A percentile compares a stretch with the other conserved stretches of the same genome.
Conservation (phyloP, 2,888 invertebrate genomes). For the Stratiomys singularior region DNA sequence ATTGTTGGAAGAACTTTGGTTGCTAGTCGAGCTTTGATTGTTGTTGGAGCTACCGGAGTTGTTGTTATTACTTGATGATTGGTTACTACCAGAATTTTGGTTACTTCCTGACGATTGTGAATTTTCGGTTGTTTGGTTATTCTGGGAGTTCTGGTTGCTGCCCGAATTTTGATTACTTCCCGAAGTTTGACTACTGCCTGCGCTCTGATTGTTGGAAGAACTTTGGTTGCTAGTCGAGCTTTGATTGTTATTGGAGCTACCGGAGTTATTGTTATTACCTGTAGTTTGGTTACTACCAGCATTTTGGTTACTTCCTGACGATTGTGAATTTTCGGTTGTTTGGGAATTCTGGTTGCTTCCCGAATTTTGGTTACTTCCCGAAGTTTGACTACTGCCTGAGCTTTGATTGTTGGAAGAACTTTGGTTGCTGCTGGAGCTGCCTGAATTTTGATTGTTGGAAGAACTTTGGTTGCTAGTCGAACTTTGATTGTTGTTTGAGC, state of each 20-base stretch:
- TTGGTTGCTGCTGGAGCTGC: slow-evolving; percentile 49
- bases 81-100: not conserved
- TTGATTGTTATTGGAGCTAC: slow-evolving; percentile 44
- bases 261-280: slow-evolving; percentile 47
- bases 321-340: slow-evolving; percentile 50
- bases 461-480: slow-evolving; percentile 46
- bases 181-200: slow-evolving; percentile 53
- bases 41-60: slow-evolving; percentile 45
- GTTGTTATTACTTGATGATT: slow-evolving; percentile 29
- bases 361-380: slow-evolving; percentile 37
- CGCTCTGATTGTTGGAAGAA: slow-evolving; percentile 48
- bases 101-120: slow-evolving; percentile 51
- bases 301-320: slow-evolving; percentile 40
- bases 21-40: slow-evolving; percentile 48
- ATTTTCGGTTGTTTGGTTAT: slow-evolving; percentile 49
- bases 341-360: slow-evolving; percentile 49
- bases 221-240: too few relatives aligned
- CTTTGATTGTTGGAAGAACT: slow-evolving; percentile 47
- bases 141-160: slow-evolving; percentile 45
- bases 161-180: slow-evolving; percentile 52
- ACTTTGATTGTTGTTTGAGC: slow-evolving; percentile 48
- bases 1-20: slow-evolving; percentile 42
- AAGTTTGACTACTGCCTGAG: slow-evolving; percentile 50
- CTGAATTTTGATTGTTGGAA: slow-evolving; percentile 56
- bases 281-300: slow-evolving; percentile 52